Conservation (phyloP, 2,888 invertebrate species). For the Dicyrtoma fusca region DNA sequence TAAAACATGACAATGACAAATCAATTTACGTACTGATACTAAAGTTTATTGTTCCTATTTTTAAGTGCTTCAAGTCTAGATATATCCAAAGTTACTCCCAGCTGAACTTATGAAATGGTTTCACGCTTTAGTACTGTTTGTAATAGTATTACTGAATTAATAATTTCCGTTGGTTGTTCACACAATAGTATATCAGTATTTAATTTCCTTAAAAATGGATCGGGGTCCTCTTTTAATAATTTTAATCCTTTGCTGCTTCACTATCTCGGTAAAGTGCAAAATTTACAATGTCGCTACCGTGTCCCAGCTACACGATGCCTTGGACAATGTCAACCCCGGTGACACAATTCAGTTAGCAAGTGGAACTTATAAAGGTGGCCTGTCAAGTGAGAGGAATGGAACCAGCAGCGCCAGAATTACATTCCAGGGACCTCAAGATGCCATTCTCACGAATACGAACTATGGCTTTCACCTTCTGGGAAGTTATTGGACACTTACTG, state of each 20-base stretch:
- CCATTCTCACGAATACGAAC: conserved; percentile 43
- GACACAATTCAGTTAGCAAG: conserved; percentile 42
- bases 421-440: conserved; percentile 34
- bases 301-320: conserved; percentile 39
- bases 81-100: too few species aligned
- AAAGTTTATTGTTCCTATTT: too few species aligned
- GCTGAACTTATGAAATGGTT: too few species aligned
- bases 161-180: neutral
- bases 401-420: conserved; percentile 38
- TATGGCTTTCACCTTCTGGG: conserved; percentile 43
- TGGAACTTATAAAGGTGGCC: conserved; percentile 44
- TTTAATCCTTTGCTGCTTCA: neutral
- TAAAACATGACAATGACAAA: too few species aligned
- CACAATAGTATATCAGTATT: too few species aligned
- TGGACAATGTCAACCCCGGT: conserved; percentile 41
- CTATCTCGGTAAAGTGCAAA: neutral
- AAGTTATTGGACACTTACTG: conserved; percentile 29
- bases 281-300: conserved; percentile 26
- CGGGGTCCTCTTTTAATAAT: neutral
- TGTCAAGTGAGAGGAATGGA: conserved; percentile 42
- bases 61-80: too few species aligned
- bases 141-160: too few species aligned
- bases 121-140: too few species aligned
- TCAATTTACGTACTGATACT: too few species aligned
- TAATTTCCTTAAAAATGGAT: neutral